These are phyloP conservation scores for Selene dorsalis DNA, from an alignment of 2,797 vertebrate species.

Conservation along the genomic window DNA sequence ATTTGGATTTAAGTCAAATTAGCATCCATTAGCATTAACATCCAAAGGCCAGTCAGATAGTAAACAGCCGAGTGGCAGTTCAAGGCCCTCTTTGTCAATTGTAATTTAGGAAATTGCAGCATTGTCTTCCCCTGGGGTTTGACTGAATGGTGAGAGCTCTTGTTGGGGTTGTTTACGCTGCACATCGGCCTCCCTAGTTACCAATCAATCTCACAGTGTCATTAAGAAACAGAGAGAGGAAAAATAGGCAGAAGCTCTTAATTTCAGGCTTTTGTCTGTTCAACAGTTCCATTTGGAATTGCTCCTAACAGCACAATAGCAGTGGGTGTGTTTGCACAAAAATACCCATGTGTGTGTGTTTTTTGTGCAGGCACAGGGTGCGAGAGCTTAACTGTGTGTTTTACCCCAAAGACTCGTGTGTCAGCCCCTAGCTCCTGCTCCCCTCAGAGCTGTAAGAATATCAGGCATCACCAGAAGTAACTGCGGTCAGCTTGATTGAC, in stretches of 20 bases:
- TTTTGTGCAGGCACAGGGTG: slow-evolving; percentile 25
- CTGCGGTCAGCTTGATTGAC: slow-evolving; percentile 78
- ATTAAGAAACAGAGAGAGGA: slow-evolving; percentile 25
- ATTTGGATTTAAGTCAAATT: slow-evolving; percentile 70
- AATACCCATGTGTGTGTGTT: slow-evolving; percentile 4
- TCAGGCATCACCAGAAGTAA: slow-evolving; percentile 72
- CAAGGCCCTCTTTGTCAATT: slow-evolving; percentile 74
- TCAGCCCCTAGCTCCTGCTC: slow-evolving; percentile 40
- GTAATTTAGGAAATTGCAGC: slow-evolving; percentile 78
- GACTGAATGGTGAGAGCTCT: slow-evolving; percentile 54
- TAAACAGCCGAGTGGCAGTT: slow-evolving; percentile 38
- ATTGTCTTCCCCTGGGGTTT: slow-evolving; percentile 72
- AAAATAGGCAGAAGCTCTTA: slow-evolving; percentile 54
- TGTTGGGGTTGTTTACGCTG: slow-evolving; percentile 73
- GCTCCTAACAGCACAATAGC: slow-evolving; percentile 56
- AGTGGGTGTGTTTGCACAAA: slow-evolving; percentile 23
- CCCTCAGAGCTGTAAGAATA: slow-evolving; percentile 68
- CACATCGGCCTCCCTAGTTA: slow-evolving; percentile 66
- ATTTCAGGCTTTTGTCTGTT: slow-evolving; percentile 64
- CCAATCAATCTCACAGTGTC: slow-evolving; percentile 72
- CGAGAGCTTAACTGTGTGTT: slow-evolving; percentile 49
- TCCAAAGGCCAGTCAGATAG: slow-evolving; percentile 44
- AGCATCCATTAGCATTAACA: slow-evolving; percentile 68
- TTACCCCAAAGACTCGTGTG: slow-evolving; percentile 64
- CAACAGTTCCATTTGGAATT: slow-evolving; percentile 50